Conservation (phyloP, 1,140 invertebrate species). For the Aphelenchoides avenae region DNA sequence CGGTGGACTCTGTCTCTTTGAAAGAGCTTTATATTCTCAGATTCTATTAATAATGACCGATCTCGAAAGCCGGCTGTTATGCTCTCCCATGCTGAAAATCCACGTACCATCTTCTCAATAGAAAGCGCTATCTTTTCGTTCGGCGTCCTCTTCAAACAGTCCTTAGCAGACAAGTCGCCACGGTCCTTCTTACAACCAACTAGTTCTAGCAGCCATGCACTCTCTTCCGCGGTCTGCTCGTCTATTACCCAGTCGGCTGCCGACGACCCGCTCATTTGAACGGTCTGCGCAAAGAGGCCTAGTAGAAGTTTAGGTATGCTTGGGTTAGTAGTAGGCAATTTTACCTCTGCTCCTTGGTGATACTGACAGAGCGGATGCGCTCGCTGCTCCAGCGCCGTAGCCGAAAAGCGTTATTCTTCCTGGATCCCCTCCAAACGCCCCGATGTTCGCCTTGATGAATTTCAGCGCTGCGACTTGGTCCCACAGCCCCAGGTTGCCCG, state of each 20-base stretch:
- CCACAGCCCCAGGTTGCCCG: slow-evolving; percentile 60
- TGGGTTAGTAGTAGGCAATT: no score
- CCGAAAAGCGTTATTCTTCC: slow-evolving; percentile 23
- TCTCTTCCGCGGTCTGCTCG: slow-evolving; percentile 15
- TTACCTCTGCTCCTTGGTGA: slow-evolving; percentile 2
- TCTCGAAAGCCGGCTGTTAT: no score
- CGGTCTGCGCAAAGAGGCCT: slow-evolving; percentile 39
- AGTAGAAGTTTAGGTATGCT: background rate
- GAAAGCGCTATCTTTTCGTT: slow-evolving; percentile 30
- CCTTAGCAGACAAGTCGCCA: slow-evolving; percentile 27
- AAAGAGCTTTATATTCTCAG: no score
- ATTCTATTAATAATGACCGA: no score
- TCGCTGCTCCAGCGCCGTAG: slow-evolving; percentile 31
- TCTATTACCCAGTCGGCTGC: slow-evolving; percentile 23
- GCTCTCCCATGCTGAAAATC: no score
- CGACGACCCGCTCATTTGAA: slow-evolving; percentile 37
- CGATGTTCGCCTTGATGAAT: slow-evolving; percentile 61
- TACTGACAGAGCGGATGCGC: slow-evolving; percentile 15
- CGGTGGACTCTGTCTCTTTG: no score
- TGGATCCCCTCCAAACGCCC: slow-evolving; percentile 64
- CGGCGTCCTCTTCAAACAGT: slow-evolving; percentile 24
- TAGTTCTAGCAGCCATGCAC: slow-evolving; percentile 19
- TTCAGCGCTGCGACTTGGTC: slow-evolving; percentile 57
- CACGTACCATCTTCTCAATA: slow-evolving; percentile 23
- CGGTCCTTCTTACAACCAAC: slow-evolving; percentile 21